Conservation (phyloP, 2,797 vertebrate species). For the Coranthus polyacanthus region DNA sequence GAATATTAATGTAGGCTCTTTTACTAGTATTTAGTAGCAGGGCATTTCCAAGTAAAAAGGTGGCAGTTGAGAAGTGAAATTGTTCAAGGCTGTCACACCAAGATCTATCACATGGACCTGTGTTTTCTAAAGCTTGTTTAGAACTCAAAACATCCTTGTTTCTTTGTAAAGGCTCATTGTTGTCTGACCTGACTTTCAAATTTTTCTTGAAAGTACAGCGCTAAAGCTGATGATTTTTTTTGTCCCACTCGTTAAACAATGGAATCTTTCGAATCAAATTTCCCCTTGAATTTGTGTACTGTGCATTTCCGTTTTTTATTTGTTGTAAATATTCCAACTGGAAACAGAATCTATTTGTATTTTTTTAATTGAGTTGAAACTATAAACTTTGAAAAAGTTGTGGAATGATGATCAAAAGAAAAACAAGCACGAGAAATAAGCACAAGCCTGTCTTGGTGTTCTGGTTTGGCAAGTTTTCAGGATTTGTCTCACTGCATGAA, state of each 20-base stretch:
- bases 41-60: constrained; percentile 18
- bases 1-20: constrained; percentile 86
- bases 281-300: too few relatives aligned
- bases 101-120: background rate
- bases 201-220: too few relatives aligned
- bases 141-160: too few relatives aligned
- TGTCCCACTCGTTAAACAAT: too few relatives aligned
- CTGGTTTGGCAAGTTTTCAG: background rate
- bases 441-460: background rate
- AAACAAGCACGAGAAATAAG: background rate
- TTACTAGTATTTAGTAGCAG: constrained; percentile 1
- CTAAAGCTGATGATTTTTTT: too few relatives aligned
- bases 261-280: too few relatives aligned
- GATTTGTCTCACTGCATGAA: background rate
- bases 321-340: background rate
- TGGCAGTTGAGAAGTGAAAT: constrained; percentile 25
- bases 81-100: background rate
- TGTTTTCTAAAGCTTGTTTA: background rate
- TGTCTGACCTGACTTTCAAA: too few relatives aligned
- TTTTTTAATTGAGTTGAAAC: too few relatives aligned
- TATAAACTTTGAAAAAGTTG: too few relatives aligned
- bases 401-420: background rate
- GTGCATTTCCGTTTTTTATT: too few relatives aligned
- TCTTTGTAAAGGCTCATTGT: too few relatives aligned
- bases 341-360: too few relatives aligned